Conservation (phyloP, 2,797 vertebrate genomes). For the Rhinogobio ventralis region DNA sequence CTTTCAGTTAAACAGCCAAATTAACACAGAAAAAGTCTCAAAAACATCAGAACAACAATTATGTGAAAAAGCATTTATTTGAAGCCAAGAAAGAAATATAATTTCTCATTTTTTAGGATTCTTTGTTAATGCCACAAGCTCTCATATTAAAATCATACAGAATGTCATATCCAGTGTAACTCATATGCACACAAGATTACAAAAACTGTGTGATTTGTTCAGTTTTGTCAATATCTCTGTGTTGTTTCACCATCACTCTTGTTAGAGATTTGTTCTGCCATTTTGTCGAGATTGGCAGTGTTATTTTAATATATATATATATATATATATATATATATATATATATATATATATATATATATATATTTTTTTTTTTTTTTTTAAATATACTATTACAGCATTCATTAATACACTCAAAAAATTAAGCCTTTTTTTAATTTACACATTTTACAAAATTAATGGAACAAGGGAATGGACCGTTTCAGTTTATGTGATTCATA, state of each 20-base stretch:
- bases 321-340: neutral
- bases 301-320: neutral
- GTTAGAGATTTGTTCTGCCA: neutral
- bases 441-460: too few species aligned
- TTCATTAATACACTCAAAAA: too few species aligned
- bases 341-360: too few species aligned
- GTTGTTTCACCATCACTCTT: neutral
- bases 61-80: constrained; percentile 22
- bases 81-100: neutral
- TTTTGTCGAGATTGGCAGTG: neutral
- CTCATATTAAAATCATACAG: neutral
- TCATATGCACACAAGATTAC: neutral
- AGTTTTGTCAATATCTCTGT: neutral
- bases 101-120: neutral
- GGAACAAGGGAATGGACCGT: too few species aligned
- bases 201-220: neutral
- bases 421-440: too few species aligned
- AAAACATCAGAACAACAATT: constrained; percentile 10
- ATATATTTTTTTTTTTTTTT: too few species aligned
- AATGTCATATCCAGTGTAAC: constrained; percentile 7
- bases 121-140: neutral
- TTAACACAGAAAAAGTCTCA: neutral
- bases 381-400: too few species aligned
- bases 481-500: too few species aligned
- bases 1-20: neutral